phyloP scores from a whole-genome alignment of 2,797 vertebrate species.

The Chaenodraco wilsoni region DNA sequence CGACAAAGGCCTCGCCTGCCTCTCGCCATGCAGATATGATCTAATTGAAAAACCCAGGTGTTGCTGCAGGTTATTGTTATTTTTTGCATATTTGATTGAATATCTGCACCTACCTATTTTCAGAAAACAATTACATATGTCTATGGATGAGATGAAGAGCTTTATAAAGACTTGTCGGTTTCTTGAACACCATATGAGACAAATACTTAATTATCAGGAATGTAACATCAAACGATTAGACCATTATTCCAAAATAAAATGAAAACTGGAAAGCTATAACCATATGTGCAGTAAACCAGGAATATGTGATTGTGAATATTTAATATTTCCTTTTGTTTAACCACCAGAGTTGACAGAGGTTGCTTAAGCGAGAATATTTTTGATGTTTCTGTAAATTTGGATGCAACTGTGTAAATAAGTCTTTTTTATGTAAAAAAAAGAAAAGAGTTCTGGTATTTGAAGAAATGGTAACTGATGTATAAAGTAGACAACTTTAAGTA shows the following conservation, averaged over 20 bases:
- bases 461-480: conserved; percentile 1
- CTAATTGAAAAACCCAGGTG: conserved; percentile 39
- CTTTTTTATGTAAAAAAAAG: conserved; percentile 26
- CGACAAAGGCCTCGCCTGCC: background rate
- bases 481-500: background rate
- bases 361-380: background rate
- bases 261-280: background rate
- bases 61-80: conserved; percentile 24
- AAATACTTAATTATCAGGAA: background rate
- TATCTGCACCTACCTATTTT: background rate
- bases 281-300: background rate
- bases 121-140: background rate
- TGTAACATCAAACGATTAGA: background rate
- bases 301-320: background rate
- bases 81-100: background rate
- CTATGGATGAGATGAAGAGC: background rate
- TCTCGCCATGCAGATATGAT: background rate
- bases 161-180: background rate
- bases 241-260: background rate
- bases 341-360: background rate
- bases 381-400: conserved; percentile 18
- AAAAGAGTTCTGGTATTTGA: background rate
- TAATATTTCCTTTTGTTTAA: background rate
- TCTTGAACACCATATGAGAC: background rate
- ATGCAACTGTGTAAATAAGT: conserved; percentile 39